These are phyloP conservation scores for Myathropa florea DNA, from an alignment of 2,888 invertebrate species.

Conservation along the genomic window DNA sequence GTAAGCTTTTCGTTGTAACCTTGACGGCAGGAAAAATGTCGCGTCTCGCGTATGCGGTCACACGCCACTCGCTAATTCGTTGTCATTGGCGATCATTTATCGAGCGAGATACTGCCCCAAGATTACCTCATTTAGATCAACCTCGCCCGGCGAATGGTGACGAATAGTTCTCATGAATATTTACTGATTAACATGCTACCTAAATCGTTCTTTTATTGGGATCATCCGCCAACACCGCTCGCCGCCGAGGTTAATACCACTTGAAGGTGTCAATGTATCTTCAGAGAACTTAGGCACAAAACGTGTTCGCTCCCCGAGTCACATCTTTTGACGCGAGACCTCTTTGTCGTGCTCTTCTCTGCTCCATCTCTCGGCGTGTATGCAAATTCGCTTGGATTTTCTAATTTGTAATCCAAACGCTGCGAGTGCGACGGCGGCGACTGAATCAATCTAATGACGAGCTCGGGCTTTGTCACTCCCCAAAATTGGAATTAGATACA, in stretches of 20 bases:
- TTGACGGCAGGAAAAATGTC: neutral
- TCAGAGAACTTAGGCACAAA: constrained; percentile 3
- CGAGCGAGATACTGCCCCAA: neutral
- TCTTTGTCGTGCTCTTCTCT: neutral
- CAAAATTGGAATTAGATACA: neutral
- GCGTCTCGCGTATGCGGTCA: neutral
- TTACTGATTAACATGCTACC: constrained; percentile 38
- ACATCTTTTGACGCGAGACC: constrained; percentile 37
- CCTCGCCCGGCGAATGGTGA: neutral
- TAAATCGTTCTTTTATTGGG: constrained; percentile 31
- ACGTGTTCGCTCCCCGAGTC: constrained; percentile 6
- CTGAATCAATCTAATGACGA: constrained; percentile 15
- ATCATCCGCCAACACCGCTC: neutral
- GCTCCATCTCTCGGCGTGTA: neutral
- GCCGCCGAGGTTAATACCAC: constrained; percentile 42
- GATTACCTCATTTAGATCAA: constrained; percentile 19
- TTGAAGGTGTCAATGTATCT: constrained; percentile 57
- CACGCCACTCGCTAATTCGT: neutral
- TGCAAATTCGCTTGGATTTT: constrained; percentile 43
- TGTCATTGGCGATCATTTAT: neutral
- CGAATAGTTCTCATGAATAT: constrained; percentile 8
- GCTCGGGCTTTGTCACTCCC: neutral
- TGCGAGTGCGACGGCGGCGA: neutral
- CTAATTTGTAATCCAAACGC: neutral
- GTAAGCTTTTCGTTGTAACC: neutral